Evolutionary conservation across 1,140 invertebrate species (phyloP).

Genomic region (Ectropis grisescens): DNA sequence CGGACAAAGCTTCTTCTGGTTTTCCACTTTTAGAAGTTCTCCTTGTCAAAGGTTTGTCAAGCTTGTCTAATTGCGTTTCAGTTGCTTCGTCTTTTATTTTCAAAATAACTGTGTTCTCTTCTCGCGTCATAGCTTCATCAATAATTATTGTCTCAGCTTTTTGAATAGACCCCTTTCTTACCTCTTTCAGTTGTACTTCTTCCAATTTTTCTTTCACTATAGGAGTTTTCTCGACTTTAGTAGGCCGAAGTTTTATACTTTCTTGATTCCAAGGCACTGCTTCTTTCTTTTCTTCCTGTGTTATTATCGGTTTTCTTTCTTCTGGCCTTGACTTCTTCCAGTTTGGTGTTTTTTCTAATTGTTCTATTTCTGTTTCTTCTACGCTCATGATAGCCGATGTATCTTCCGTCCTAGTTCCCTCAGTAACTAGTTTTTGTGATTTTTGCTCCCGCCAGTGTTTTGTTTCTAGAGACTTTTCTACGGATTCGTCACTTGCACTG

Average conservation of each 20-base stretch:
- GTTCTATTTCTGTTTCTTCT: constrained; percentile 3
- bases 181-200: constrained; percentile 31
- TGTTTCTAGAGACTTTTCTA: neutral
- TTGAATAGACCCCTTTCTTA: constrained; percentile 21
- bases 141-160: constrained; percentile 27
- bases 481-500: too few species aligned
- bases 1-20: too few species aligned
- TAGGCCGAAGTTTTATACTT: constrained; percentile 70
- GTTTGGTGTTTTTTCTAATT: constrained; percentile 5
- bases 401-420: constrained; percentile 17
- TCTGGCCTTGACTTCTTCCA: constrained; percentile 12
- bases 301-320: constrained; percentile 6
- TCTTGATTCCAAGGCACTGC: constrained; percentile 69
- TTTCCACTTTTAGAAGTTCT: constrained; percentile 1
- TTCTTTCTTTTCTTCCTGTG: constrained; percentile 19
- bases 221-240: constrained; percentile 44
- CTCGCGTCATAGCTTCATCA: constrained; percentile 31
- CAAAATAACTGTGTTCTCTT: constrained; percentile 49
- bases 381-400: constrained; percentile 16
- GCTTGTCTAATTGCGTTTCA: too few species aligned
- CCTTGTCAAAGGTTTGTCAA: constrained; percentile 1
- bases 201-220: constrained; percentile 36
- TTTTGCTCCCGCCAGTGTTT: constrained; percentile 10
- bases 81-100: constrained; percentile 14
- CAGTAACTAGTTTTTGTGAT: constrained; percentile 3